Conservation (phyloP, 1,140 invertebrate genomes). For the Neoseiulus cucumeris region DNA sequence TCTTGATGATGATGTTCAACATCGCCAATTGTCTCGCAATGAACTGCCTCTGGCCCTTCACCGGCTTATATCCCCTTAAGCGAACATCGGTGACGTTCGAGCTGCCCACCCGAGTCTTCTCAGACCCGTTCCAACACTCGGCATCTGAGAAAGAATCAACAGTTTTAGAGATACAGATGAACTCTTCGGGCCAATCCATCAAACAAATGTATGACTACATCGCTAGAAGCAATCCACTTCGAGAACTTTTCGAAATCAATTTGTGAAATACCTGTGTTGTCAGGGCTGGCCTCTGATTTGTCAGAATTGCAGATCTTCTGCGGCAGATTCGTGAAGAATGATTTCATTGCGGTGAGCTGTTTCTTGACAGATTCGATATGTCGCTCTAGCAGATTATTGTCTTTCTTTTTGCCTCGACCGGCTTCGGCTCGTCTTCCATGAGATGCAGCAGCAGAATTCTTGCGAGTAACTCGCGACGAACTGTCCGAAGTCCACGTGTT, state of each 20-base stretch:
- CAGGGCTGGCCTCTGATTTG: background rate
- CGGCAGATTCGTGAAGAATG: constrained; percentile 6
- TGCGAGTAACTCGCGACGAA: background rate
- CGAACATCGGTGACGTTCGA: background rate
- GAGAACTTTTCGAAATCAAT: too few species aligned
- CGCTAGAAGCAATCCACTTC: too few species aligned
- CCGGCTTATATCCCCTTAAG: background rate
- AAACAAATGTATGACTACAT: too few species aligned
- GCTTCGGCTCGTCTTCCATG: background rate
- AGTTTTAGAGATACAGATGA: too few species aligned
- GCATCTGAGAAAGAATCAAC: background rate
- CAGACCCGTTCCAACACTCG: constrained; percentile 1
- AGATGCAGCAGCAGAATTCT: background rate
- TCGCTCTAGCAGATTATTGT: background rate
- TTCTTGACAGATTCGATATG: constrained; percentile 4
- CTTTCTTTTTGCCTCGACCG: background rate
- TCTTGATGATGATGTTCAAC: constrained; percentile 1
- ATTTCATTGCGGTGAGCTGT: background rate
- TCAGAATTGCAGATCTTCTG: background rate
- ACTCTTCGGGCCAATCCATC: too few species aligned
- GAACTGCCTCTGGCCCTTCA: background rate
- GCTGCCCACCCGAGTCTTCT: background rate
- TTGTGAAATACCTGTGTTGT: too few species aligned
- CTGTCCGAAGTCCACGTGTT: background rate
- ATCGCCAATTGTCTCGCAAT: background rate